Evolutionary conservation across 2,888 invertebrate genomes (phyloP).

Genomic region (Polyommatus iphigenia): DNA sequence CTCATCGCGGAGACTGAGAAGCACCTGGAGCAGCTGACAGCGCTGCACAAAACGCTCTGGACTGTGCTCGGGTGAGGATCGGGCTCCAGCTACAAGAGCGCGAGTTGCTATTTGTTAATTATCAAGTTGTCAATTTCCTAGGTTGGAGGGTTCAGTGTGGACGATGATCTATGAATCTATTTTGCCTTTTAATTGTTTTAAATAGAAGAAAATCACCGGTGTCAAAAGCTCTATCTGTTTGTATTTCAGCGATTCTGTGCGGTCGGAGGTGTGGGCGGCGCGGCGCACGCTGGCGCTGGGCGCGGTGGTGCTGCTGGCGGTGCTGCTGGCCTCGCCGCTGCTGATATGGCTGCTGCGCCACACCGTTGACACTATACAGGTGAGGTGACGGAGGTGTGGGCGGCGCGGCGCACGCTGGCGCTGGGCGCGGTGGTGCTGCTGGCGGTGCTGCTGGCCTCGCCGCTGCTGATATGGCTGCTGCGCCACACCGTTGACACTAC

Average conservation of each 20-base stretch:
- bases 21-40: constrained; percentile 43
- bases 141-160: too few relatives aligned
- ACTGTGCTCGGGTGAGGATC: constrained; percentile 45
- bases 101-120: too few relatives aligned
- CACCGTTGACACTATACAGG: constrained; percentile 79
- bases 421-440: constrained; percentile 63
- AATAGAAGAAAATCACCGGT: too few relatives aligned
- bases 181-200: too few relatives aligned
- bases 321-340: constrained; percentile 74
- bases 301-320: constrained; percentile 66
- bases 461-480: constrained; percentile 75
- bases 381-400: not conserved
- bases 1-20: constrained; percentile 42
- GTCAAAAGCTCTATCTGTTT: not conserved
- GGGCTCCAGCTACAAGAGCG: too few relatives aligned
- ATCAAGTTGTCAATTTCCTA: too few relatives aligned
- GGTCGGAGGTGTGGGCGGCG: constrained; percentile 68
- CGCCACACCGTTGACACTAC: constrained; percentile 75
- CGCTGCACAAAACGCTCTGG: constrained; percentile 45
- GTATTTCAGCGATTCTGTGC: constrained; percentile 62
- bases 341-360: constrained; percentile 76
- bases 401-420: constrained; percentile 45
- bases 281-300: constrained; percentile 68
- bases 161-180: too few relatives aligned
- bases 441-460: constrained; percentile 73